A percentile compares a stretch with the other conserved stretches of the same genome.
Evolutionary conservation across 1,140 invertebrate species (phyloP).

Genomic region (Aphelinus atriplicis): DNA sequence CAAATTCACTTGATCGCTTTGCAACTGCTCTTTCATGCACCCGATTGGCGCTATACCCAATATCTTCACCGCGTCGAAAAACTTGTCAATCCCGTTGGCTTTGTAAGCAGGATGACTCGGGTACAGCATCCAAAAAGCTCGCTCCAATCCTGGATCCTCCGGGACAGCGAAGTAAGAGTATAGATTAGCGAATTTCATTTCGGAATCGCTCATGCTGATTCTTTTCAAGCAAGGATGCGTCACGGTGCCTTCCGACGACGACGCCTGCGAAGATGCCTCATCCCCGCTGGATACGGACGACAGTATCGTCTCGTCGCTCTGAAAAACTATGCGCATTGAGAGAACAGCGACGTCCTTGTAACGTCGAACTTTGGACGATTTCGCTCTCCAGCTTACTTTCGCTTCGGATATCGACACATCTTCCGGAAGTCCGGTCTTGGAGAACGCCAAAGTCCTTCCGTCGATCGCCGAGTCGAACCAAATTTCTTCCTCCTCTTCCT

Average conservation of each 20-base stretch:
- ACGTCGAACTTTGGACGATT: too few relatives aligned
- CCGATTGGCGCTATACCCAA: constrained; percentile 48
- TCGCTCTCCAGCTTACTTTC: too few relatives aligned
- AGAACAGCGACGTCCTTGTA: too few relatives aligned
- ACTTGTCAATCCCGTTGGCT: constrained; percentile 51
- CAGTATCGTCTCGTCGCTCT: background rate
- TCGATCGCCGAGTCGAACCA: too few relatives aligned
- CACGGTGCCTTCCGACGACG: constrained; percentile 2
- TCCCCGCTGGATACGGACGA: background rate
- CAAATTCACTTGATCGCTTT: constrained; percentile 51
- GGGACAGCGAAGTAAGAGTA: constrained; percentile 43
- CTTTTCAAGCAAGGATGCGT: constrained; percentile 12
- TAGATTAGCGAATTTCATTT: constrained; percentile 31
- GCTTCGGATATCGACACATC: too few relatives aligned
- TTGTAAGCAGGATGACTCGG: constrained; percentile 40
- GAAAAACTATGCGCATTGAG: background rate
- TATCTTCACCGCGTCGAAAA: constrained; percentile 44
- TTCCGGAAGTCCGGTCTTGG: too few relatives aligned
- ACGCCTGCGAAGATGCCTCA: background rate
- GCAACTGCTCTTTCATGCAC: constrained; percentile 49
- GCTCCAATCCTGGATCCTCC: constrained; percentile 48
- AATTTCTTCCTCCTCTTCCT: constrained; percentile 3
- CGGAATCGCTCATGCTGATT: constrained; percentile 14
- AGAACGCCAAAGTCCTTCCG: too few relatives aligned
- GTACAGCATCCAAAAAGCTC: constrained; percentile 49